Evolutionary conservation across 2,113 vertebrate genomes (phyloP), one percentile per base, ranked within the genome.

Genomic region (Dendropsophus ebraccatus): DNA sequence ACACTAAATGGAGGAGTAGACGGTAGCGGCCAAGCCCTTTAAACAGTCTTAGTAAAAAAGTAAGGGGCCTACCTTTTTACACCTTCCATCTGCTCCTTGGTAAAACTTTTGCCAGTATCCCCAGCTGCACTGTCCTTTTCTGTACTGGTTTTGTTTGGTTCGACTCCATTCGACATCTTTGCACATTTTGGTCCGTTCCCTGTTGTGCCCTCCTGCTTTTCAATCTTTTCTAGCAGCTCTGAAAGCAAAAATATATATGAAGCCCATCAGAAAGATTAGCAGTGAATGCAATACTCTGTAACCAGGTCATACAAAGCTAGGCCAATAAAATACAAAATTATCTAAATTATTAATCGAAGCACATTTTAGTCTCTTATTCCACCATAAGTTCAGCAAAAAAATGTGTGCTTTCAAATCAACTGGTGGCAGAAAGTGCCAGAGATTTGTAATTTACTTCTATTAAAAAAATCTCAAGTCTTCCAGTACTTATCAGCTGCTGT

Each of bases 41-140:
- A n/a, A n/a, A n/a, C n/a, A n/a, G n/a, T n/a, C n/a, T n/a, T n/a
- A n/a, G n/a, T n/a, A n/a, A n/a, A n/a, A 17, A 16, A 69, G 35
- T 9, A 28, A 62, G 28, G 0, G 1, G 11, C 58, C 75, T 94
- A 98, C 97, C 96, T 97, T 90, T 95, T 94, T 74, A 99, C 97
- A 23, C 97, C 97, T 77, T 99, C 97, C 50, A 97, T 90, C 90
- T 99, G 97, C 25, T 99, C 97, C 88, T 95, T 95, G 76, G 92
- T 97, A 90, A 96, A 99, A 89, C 91, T 89, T 93, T 98, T 99
- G 56, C 92, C 90, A 21, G 90, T 67, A 52, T 96, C 97, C 0
- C 88, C 90, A 81, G 89, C 28, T 75, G 90, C 90, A 45, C 82
- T 80, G 47, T 95, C 94, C 84, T 94, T 91, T 0, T 91, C 89